These are phyloP conservation scores for Laticauda colubrina DNA, from an alignment of 2,113 vertebrate genomes.

Conservation along the genomic window DNA sequence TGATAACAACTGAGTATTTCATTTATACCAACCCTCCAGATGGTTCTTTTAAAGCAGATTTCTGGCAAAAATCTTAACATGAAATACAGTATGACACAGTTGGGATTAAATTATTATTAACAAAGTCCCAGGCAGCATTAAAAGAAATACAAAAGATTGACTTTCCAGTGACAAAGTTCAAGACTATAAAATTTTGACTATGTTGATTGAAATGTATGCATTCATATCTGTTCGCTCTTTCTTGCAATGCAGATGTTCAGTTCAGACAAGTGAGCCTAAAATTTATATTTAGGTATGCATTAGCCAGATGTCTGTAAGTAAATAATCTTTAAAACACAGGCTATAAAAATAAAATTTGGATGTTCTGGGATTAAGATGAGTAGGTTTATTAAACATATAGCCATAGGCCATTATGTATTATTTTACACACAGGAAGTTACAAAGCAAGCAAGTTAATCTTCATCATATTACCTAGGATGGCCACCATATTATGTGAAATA, in stretches of 20 bases:
- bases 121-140: neutral
- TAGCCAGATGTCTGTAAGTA: neutral
- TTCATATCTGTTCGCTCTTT: neutral
- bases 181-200: neutral
- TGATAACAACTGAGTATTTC: neutral
- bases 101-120: conserved; percentile 30
- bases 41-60: neutral
- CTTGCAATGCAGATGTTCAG: neutral
- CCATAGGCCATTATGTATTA: neutral
- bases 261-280: neutral
- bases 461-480: neutral
- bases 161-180: neutral
- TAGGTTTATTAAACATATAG: neutral
- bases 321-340: neutral
- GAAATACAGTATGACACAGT: neutral
- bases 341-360: neutral
- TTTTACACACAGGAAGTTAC: neutral
- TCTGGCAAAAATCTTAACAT: conserved; percentile 10
- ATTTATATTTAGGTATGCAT: neutral
- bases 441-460: neutral
- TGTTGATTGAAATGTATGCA: neutral
- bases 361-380: neutral
- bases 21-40: neutral
- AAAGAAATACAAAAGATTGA: neutral
- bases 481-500: neutral